These are phyloP conservation scores for Myocastor coypus DNA, from an alignment of 2,113 vertebrate species.

Conservation along the genomic window DNA sequence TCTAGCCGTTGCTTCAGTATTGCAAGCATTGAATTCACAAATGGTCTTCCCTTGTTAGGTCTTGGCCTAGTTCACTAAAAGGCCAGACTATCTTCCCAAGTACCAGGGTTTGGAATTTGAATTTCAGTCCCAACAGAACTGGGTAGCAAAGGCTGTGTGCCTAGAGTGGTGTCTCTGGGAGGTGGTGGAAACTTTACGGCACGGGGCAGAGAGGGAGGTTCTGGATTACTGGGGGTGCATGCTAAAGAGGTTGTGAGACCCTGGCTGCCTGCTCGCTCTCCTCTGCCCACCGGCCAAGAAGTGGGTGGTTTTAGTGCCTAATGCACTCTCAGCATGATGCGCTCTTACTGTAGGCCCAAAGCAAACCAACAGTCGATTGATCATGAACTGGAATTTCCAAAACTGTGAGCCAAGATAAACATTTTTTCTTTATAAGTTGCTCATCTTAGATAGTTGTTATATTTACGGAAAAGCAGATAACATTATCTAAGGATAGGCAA, in stretches of 20 bases:
- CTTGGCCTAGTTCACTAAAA: neutral
- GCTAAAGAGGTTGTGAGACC: neutral
- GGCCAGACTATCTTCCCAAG: neutral
- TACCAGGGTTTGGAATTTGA: neutral
- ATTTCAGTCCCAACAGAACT: no score
- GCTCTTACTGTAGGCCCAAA: neutral
- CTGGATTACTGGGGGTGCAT: neutral
- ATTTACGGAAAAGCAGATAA: neutral
- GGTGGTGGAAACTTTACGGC: neutral
- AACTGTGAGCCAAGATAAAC: neutral
- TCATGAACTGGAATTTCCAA: neutral
- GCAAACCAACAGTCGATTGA: neutral
- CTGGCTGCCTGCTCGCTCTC: neutral
- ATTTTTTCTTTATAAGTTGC: neutral
- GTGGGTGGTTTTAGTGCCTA: neutral
- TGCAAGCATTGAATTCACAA: conserved; percentile 66
- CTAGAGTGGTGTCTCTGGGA: neutral
- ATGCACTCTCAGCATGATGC: neutral
- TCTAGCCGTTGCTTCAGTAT: conserved; percentile 80
- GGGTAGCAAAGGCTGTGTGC: neutral
- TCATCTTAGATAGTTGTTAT: neutral
- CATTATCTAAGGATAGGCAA: neutral
- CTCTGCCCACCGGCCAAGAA: no score
- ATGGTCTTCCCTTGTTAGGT: neutral
- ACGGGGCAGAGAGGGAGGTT: no score